A percentile compares a stretch with the other conserved stretches of the same genome.
Conservation (phyloP, 2,797 vertebrate genomes). For the Jordanella pulchra region DNA sequence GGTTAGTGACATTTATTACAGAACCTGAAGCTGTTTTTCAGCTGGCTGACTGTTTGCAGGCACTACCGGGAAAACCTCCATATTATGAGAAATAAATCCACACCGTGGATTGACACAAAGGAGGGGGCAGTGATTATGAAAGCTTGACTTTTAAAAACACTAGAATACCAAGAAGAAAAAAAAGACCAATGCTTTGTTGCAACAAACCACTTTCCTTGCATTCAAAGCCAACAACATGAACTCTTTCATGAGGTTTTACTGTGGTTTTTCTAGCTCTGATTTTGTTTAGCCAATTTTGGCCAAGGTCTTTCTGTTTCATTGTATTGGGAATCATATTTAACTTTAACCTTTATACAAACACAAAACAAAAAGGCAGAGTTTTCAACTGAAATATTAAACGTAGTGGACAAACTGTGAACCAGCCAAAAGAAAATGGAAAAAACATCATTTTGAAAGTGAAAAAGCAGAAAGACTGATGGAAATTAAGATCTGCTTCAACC, state of each 20-base stretch:
- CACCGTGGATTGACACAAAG: neutral
- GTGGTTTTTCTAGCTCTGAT: neutral
- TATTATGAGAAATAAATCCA: neutral
- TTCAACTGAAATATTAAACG: neutral
- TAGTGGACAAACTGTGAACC: slow-evolving; percentile 18
- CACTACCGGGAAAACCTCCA: neutral
- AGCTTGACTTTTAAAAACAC: no score
- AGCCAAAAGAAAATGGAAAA: slow-evolving; percentile 35
- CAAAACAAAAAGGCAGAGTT: neutral
- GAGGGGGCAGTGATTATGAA: no score
- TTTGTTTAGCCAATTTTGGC: neutral
- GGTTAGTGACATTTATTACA: no score
- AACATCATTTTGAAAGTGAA: slow-evolving; percentile 26
- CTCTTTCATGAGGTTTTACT: neutral
- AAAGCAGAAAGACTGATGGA: slow-evolving; percentile 34
- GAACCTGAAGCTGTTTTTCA: no score
- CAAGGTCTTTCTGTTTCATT: neutral
- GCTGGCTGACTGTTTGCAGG: neutral
- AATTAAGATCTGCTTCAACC: slow-evolving; percentile 54
- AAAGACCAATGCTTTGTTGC: neutral
- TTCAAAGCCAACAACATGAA: neutral
- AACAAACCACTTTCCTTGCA: neutral
- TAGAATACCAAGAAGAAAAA: no score
- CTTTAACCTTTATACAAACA: slow-evolving; percentile 1
- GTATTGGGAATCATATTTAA: neutral